Percentiles rank a stretch among this genome's conserved stretches.
Conservation (phyloP, 1,140 invertebrate species). For the Drosophila ficusphila region DNA sequence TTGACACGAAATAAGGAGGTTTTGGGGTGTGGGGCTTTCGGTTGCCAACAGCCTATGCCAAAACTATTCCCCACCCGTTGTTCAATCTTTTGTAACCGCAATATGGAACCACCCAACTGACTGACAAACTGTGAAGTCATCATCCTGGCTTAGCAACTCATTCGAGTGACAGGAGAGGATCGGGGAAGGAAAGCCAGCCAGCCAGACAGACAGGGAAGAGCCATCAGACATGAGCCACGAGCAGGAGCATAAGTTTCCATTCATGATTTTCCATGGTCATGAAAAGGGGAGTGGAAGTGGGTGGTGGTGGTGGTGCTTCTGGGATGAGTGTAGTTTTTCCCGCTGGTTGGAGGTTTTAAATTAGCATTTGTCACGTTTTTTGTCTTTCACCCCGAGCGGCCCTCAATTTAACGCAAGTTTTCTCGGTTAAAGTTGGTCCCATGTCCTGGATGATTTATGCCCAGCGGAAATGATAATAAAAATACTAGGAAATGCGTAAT, state of each 20-base stretch:
- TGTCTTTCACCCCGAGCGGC: slow-evolving; percentile 39
- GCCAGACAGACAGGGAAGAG: slow-evolving; percentile 29
- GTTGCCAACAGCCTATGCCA: slow-evolving; percentile 41
- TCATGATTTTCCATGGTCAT: slow-evolving; percentile 61
- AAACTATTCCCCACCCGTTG: slow-evolving; percentile 52
- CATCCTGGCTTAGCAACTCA: slow-evolving; percentile 82
- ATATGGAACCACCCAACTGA: slow-evolving; percentile 38
- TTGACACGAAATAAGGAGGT: slow-evolving; percentile 58
- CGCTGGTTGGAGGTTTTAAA: slow-evolving; percentile 73
- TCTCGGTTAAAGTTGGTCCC: slow-evolving; percentile 35
- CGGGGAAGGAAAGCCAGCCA: slow-evolving; percentile 9
- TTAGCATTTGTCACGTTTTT: slow-evolving; percentile 81
- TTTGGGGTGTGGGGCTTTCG: background rate
- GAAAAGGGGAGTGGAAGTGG: slow-evolving; percentile 28
- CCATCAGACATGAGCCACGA: slow-evolving; percentile 28
- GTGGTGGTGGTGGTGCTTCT: no score
- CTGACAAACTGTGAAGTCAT: slow-evolving; percentile 84
- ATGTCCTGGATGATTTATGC: slow-evolving; percentile 68
- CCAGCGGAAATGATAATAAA: slow-evolving; percentile 79
- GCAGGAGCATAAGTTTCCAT: slow-evolving; percentile 71
- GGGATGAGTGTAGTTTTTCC: slow-evolving; percentile 17
- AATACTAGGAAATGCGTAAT: slow-evolving; percentile 78
- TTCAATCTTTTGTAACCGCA: background rate
- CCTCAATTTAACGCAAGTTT: slow-evolving; percentile 72
- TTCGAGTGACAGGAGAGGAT: slow-evolving; percentile 60